Percentiles rank a stretch among this genome's conserved stretches.
phyloP scores from a whole-genome alignment of 2,113 vertebrate species.

The Dendrocopos noguchii region DNA sequence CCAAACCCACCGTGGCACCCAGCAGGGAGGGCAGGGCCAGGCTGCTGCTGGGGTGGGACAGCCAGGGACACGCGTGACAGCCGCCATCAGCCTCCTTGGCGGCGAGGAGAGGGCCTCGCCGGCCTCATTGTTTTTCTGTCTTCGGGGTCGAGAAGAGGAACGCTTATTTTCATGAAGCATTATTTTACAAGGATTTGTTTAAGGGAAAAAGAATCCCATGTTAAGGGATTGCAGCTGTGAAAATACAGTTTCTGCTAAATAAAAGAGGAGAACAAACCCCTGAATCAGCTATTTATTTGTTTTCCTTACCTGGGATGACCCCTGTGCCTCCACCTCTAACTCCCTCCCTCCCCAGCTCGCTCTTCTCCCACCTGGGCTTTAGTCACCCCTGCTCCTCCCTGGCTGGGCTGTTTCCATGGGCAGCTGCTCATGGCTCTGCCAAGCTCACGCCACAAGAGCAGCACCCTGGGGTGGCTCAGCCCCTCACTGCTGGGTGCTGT shows the following conservation, averaged over 20 bases:
- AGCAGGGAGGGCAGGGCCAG: neutral
- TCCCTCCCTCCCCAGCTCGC: neutral
- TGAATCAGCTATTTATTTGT: conserved; percentile 75
- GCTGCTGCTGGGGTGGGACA: neutral
- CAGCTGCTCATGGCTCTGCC: neutral
- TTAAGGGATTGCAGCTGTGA: conserved; percentile 81
- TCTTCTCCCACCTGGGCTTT: conserved; percentile 2
- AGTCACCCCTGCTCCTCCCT: neutral
- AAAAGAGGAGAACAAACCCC: conserved; percentile 53
- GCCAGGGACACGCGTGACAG: neutral
- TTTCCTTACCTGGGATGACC: conserved; percentile 67
- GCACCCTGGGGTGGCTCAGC: neutral
- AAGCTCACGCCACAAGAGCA: fast-evolving
- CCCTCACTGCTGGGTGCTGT: fast-evolving
- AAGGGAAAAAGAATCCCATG: conserved; percentile 71
- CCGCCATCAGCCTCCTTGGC: neutral
- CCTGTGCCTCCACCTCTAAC: neutral
- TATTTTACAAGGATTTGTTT: conserved; percentile 76
- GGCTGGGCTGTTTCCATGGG: fast-evolving
- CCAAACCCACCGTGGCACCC: neutral
- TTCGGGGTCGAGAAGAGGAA: conserved; percentile 56
- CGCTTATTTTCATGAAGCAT: conserved; percentile 72
- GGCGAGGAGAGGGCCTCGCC: fast-evolving
- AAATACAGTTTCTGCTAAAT: conserved; percentile 73
- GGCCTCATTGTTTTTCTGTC: neutral